Percentiles rank a stretch among this genome's conserved stretches.
These are phyloP conservation scores for Pimephales promelas DNA, from an alignment of 2,113 vertebrate species.

Conservation along the genomic window DNA sequence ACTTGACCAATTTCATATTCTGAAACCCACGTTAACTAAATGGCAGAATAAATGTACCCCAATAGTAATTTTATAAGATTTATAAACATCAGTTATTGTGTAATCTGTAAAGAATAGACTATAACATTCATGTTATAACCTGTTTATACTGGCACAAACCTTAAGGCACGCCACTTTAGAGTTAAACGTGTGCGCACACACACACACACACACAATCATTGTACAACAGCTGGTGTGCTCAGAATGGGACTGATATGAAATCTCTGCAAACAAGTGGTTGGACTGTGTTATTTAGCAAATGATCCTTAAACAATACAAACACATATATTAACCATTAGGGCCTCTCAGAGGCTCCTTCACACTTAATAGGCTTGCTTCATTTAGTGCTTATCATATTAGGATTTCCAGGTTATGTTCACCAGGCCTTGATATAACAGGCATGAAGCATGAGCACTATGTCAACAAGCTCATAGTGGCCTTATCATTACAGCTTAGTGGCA, in stretches of 20 bases:
- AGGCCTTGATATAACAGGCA: slow-evolving; percentile 51
- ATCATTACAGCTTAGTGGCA: slow-evolving; percentile 46
- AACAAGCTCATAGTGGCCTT: slow-evolving; percentile 52
- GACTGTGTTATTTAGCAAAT: slow-evolving; percentile 48
- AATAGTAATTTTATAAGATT: neutral
- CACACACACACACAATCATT: slow-evolving; percentile 23
- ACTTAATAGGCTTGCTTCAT: slow-evolving; percentile 49
- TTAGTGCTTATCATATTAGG: slow-evolving; percentile 59
- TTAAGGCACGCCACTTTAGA: slow-evolving; percentile 11
- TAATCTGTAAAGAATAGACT: neutral
- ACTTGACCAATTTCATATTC: neutral
- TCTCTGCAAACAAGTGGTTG: slow-evolving; percentile 52
- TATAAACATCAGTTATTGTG: neutral
- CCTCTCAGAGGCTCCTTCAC: slow-evolving; percentile 43
- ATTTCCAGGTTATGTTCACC: slow-evolving; percentile 57
- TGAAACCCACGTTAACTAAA: neutral
- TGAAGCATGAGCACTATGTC: slow-evolving; percentile 50
- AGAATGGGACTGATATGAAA: slow-evolving; percentile 53
- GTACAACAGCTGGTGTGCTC: slow-evolving; percentile 56
- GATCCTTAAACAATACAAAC: slow-evolving; percentile 51
- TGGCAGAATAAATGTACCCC: neutral
- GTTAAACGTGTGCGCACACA: neutral
- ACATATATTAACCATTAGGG: slow-evolving; percentile 37
- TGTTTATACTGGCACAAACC: slow-evolving; percentile 10
- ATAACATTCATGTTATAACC: neutral